Conservation (phyloP, 2,113 vertebrate genomes). For the Oxygymnocypris stewartii region DNA sequence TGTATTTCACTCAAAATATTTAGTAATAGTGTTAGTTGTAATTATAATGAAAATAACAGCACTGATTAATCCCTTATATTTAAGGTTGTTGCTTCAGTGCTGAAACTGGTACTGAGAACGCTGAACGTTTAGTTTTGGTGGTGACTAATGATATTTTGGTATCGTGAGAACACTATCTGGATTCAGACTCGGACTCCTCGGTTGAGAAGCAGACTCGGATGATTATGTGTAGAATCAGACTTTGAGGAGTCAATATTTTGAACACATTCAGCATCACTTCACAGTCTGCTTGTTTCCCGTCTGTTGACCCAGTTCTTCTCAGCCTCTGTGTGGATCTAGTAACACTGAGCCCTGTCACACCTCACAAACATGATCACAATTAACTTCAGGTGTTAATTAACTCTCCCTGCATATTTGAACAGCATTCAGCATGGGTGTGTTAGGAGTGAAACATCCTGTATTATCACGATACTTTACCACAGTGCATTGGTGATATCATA, state of each 20-base stretch:
- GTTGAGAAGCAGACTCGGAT: no score
- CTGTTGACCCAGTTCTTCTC: conserved; percentile 2
- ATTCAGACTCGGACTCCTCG: no score
- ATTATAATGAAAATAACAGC: no score
- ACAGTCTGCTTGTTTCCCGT: not conserved
- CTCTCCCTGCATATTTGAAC: not conserved
- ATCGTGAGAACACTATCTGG: not conserved
- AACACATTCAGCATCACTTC: no score
- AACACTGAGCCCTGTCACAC: not conserved
- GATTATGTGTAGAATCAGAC: no score
- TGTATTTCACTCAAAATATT: no score
- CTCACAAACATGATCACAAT: not conserved
- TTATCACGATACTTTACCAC: not conserved
- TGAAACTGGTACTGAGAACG: no score
- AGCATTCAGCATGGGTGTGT: not conserved
- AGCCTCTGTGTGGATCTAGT: not conserved
- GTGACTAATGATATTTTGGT: not conserved
- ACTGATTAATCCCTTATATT: no score
- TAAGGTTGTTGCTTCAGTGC: no score
- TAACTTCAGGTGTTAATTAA: conserved; percentile 18
- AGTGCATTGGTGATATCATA: not conserved
- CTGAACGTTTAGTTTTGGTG: no score
- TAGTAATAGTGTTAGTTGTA: no score
- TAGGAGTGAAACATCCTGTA: not conserved
- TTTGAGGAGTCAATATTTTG: no score